Evolutionary conservation across 2,888 invertebrate species (phyloP), one percentile per base, ranked within the genome.

Genomic region (Tipula confusa): DNA sequence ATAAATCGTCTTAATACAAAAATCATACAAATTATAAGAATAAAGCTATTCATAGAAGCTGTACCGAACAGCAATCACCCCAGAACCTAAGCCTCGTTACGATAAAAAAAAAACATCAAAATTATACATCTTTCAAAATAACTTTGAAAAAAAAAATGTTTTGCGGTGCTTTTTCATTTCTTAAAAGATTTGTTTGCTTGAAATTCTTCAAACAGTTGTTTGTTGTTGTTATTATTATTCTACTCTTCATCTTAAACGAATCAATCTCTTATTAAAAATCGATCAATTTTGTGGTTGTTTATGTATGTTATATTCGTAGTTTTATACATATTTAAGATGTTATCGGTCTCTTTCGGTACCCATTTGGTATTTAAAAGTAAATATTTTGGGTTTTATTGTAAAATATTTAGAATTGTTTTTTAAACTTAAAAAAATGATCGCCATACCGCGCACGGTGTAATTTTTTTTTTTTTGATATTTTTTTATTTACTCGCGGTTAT

Each of bases 221-320:
- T 18, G 18, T 18, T 5, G 11, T 64, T 64, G 5, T 64, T 64
- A 9, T 64, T 64, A 9, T 64, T 64, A 7, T 24, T 64, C 64
- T 64, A 64, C 64, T 64, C 64, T 64, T 64, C 64, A 64, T 64
- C 24, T 7, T 64, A 64, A 64, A 64, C 64, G 64, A 24, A 64
- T 64, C 64, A 64, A 64, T 64, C 64, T 64, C 64, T 64, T 64
- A 64, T 64, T 64, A 64, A 64, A 64, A 64, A 64, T 64, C 64
- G 64, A 64, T 64, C 64, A 64, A 64, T 64, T 64, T 64, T 64
- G 64, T 64, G 18, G 64, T 64, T 64, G 24, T 64, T 64, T 64
- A 64, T 64, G 24, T 24, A 18, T n/a, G n/a, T n/a, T n/a, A n/a
- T n/a, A n/a, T n/a, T n/a, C n/a, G n/a, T n/a, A n/a, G n/a, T n/a